Percentiles rank a stretch among this genome's conserved stretches.
Conservation (phyloP, 2,888 invertebrate species). For the Pyrgus malvae region DNA sequence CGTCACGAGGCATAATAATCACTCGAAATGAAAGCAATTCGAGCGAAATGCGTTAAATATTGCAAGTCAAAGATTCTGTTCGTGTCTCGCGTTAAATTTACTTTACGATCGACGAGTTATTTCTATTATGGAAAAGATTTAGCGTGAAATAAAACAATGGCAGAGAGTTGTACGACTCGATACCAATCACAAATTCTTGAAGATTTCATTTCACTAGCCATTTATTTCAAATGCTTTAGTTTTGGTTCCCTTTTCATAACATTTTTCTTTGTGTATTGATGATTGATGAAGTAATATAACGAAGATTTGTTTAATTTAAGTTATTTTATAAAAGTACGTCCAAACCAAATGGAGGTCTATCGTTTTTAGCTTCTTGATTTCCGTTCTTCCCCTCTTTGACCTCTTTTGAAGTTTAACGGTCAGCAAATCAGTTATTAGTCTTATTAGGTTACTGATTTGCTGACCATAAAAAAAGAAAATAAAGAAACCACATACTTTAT, state of each 20-base stretch:
- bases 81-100: constrained; percentile 18
- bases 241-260: background rate
- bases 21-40: constrained; percentile 28
- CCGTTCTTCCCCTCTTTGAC: background rate
- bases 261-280: background rate
- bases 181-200: constrained; percentile 16
- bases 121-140: constrained; percentile 25
- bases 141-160: constrained; percentile 33
- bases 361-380: too few species aligned
- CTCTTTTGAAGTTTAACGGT: too few species aligned
- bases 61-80: constrained; percentile 19
- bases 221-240: background rate
- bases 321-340: too few species aligned
- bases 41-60: constrained; percentile 20
- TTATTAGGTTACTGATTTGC: too few species aligned
- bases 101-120: constrained; percentile 12
- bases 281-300: background rate
- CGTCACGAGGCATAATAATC: constrained; percentile 34
- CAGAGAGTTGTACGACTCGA: constrained; percentile 5
- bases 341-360: too few species aligned
- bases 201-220: constrained; percentile 10
- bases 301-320: too few species aligned
- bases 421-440: too few species aligned
- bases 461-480: too few species aligned
- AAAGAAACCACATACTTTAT: too few species aligned